Base-by-base conservation (phyloP, 2,797 vertebrate genomes). In the Glyptemys insculpta region DNA sequence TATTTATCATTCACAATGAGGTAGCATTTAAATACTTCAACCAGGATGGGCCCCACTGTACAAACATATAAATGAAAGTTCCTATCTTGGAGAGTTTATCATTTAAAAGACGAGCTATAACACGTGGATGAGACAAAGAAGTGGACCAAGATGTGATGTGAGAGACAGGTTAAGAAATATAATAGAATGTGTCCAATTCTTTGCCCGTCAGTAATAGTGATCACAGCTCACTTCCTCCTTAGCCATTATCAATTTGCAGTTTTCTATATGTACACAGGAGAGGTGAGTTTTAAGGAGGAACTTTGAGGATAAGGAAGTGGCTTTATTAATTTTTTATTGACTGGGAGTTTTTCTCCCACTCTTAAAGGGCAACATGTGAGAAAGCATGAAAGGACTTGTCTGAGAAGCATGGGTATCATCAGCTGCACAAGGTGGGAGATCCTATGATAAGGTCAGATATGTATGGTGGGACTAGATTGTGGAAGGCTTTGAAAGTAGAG, bases 371-470 rank as follows among this genome's bases (percentile, higher is more conserved):
- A 81, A 50, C 74, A 88, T 76, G 41, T 53, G 62, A 92, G 47
- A 92, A 87, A 90, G 72, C 85, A 91, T 78, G 57, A 84, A 90
- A 92, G 57, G 31, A 15, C 50, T 86, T 86, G 31, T 87, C 92
- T 79, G 92, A 90, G 8, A 90, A 88, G 72, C 72, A 52, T 41
- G 68, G 79, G 59, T 57, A 25, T 57, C 56, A 29, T 57, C 56
- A 57, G 11, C 29, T 6, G 6, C 29, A 62, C 29, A 62, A 31
- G 57, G 6, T 31, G 6, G 29, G 59, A 62, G 59, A 62, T 62
- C 29, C 59, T 34, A 31, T 62, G 59, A 34, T 31, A 62, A 62
- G 21, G 65, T 72, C 65, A 72, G n/a, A 41, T 37, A 41, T 72
- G 19, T 12, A 59, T 65, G 85, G 21, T 7, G 16, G 37, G 54